phyloP scores from a whole-genome alignment of 1,140 invertebrate species.

The Seison nebaliae region DNA sequence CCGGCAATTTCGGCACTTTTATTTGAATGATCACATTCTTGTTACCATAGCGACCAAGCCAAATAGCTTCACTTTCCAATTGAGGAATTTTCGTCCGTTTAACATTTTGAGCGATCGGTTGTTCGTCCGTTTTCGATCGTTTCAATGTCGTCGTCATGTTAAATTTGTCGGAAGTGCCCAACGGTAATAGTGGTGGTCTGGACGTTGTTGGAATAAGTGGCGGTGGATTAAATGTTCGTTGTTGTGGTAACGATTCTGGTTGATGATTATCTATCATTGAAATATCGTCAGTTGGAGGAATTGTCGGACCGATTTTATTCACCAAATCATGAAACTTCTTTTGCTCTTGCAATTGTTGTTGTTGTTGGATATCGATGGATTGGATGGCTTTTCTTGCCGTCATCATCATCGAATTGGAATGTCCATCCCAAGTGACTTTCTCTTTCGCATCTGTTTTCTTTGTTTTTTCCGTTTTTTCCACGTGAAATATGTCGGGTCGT shows the following conservation, averaged over 20 bases:
- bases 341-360: conserved; percentile 75
- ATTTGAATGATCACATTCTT: conserved; percentile 49
- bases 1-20: conserved; percentile 44
- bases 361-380: conserved; percentile 78
- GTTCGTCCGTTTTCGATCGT: conserved; percentile 34
- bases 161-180: conserved; percentile 15
- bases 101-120: neutral
- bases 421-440: conserved; percentile 88
- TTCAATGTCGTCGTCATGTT: conserved; percentile 52
- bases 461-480: conserved; percentile 92
- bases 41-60: neutral
- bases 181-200: conserved; percentile 14
- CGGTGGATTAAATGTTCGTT: conserved; percentile 13
- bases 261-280: neutral
- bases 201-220: conserved; percentile 9
- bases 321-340: conserved; percentile 74
- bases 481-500: conserved; percentile 98
- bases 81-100: no score
- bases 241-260: neutral
- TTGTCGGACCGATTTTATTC: conserved; percentile 36
- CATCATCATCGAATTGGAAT: conserved; percentile 37
- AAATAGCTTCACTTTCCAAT: conserved; percentile 5
- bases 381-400: conserved; percentile 61
- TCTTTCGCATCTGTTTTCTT: conserved; percentile 46
- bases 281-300: conserved; percentile 15